Base-by-base conservation (phyloP, 1,140 invertebrate genomes). In the Caenorhabditis tropicalis region DNA sequence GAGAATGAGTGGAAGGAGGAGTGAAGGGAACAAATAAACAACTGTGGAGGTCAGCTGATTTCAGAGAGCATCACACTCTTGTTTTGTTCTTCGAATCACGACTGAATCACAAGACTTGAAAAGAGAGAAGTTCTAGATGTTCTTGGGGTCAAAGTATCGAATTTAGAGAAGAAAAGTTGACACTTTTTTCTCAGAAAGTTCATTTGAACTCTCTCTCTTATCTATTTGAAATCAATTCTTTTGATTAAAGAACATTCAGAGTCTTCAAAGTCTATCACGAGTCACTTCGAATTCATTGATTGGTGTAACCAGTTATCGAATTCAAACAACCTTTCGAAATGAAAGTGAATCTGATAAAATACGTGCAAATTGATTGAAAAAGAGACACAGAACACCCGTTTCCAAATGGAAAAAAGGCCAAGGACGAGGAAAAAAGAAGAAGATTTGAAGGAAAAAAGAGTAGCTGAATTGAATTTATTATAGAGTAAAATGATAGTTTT, bases 21-120 rank as follows among this genome's bases (percentile, higher is more conserved):
- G n/a, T n/a, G n/a, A n/a, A n/a, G n/a, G 53, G 7, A 9, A 74
- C 65, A 74, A 74, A 74, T 74, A 74, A 74, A 74, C 65, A 74
- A 43, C 29, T 74, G 36, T 74, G 33, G 19, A 74, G 65, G 36
- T 74, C 65, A 74, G 65, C 65, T 74, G 65, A 74, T 74, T 74
- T 74, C 36, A 74, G 65, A 58, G 56, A 74, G 65, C 65, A 74
- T 74, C 65, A 31, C 24, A 33, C 31, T 65, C 24, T 74, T 21
- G 65, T 74, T 74, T 74, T 74, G 65, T 74, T 74, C 19, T 19
- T 33, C 2, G 7, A 10, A 19, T 2, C n/a, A 33, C 16, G 12
- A 1, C 33, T 16, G 58, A 65, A 65, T 65, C 31, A 65, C 9
- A 33, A 7, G 29, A 33, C 58, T 15, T 16, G 29, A 21, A 36